Evolutionary conservation across 2,888 invertebrate species (phyloP).

Genomic region (Nomada fucata): DNA sequence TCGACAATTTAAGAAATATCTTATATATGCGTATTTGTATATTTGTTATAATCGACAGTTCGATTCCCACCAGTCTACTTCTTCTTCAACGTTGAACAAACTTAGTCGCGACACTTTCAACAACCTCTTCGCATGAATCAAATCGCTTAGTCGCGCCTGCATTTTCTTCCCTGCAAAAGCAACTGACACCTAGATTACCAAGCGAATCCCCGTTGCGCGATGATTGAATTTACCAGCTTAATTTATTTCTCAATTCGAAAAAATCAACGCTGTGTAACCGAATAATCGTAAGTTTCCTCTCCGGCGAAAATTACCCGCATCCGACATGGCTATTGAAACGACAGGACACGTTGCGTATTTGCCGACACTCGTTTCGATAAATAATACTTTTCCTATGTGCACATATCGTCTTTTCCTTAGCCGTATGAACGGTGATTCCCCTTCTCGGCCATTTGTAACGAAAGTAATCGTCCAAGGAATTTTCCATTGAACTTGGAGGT

Average conservation of each 20-base stretch:
- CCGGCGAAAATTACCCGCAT: constrained; percentile 12
- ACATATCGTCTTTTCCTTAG: background rate
- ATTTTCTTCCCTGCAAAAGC: too few relatives aligned
- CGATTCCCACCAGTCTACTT: too few relatives aligned
- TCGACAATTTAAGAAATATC: too few relatives aligned
- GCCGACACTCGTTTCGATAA: background rate
- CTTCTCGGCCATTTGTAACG: background rate
- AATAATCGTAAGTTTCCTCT: constrained; percentile 20
- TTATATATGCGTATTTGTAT: too few relatives aligned
- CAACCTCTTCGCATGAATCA: too few relatives aligned
- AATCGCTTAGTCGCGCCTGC: too few relatives aligned
- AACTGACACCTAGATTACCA: too few relatives aligned
- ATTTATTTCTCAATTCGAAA: too few relatives aligned
- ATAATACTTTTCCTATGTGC: background rate
- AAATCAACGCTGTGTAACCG: background rate
- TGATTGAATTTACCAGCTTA: background rate
- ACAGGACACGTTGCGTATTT: background rate
- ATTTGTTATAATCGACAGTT: too few relatives aligned
- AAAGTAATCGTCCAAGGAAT: background rate
- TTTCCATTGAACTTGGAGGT: background rate
- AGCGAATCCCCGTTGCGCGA: background rate
- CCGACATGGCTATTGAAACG: background rate
- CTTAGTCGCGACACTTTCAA: too few relatives aligned
- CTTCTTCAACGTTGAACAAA: too few relatives aligned
- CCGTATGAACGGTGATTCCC: background rate